Conservation (phyloP, 2,888 invertebrate species). For the Melipona bicolor region DNA sequence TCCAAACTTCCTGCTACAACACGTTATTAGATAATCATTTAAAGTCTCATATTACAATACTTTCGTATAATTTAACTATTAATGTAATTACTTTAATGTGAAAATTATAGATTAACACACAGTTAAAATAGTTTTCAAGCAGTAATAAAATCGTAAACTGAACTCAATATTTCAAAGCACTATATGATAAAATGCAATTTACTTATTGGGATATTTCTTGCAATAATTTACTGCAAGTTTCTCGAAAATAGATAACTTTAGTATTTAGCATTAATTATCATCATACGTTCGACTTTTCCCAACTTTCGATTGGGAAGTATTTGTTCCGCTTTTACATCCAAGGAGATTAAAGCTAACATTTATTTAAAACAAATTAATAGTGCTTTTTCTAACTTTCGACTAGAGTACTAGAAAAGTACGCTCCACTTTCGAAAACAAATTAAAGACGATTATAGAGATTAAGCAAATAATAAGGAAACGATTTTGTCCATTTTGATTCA, state of each 20-base stretch:
- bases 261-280: not conserved
- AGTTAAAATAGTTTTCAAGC: not conserved
- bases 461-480: not conserved
- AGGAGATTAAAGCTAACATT: not conserved
- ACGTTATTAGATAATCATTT: slow-evolving; percentile 13
- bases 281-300: not conserved
- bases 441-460: too few relatives aligned
- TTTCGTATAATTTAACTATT: not conserved
- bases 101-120: not conserved
- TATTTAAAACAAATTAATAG: not conserved
- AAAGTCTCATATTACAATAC: not conserved
- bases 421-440: slow-evolving; percentile 25
- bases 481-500: not conserved
- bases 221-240: not conserved
- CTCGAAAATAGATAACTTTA: too few relatives aligned
- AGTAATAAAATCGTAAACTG: not conserved
- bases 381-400: slow-evolving; percentile 43
- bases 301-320: not conserved
- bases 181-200: not conserved
- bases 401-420: slow-evolving; percentile 6
- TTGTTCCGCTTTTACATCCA: not conserved
- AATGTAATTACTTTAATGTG: not conserved
- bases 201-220: not conserved
- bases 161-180: not conserved
- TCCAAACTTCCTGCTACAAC: not conserved